These are phyloP conservation scores for Athalia cordata DNA, from an alignment of 2,888 invertebrate species.

Conservation along the genomic window DNA sequence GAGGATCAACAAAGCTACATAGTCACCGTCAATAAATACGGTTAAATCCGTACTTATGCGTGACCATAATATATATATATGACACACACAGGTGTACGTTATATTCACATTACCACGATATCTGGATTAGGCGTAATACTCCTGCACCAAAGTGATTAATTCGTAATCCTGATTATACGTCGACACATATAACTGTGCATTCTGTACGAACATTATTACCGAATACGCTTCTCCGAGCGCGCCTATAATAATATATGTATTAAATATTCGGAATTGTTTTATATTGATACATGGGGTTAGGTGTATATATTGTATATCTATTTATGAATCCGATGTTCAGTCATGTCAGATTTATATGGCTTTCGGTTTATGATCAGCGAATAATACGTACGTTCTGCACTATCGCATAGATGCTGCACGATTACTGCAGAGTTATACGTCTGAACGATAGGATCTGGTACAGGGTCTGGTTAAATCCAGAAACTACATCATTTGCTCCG, in stretches of 20 bases:
- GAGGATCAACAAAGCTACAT: constrained; percentile 13
- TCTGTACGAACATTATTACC: too few species aligned
- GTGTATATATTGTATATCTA: background rate
- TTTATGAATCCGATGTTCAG: too few species aligned
- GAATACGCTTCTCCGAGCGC: background rate
- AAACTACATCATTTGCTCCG: too few species aligned
- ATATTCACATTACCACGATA: constrained; percentile 18
- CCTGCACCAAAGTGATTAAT: constrained; percentile 13
- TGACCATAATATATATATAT: background rate
- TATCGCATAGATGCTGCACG: too few species aligned
- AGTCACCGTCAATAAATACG: constrained; percentile 19
- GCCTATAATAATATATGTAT: constrained; percentile 16
- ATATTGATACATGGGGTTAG: too few species aligned
- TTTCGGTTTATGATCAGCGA: too few species aligned
- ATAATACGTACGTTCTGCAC: too few species aligned
- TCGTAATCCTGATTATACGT: constrained; percentile 38
- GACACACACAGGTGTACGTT: background rate
- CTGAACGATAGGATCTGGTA: too few species aligned
- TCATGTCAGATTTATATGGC: too few species aligned
- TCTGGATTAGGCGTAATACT: constrained; percentile 20
- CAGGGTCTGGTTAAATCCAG: too few species aligned
- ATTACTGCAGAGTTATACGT: too few species aligned
- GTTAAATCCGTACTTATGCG: constrained; percentile 3
- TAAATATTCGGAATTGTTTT: constrained; percentile 30
- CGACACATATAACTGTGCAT: background rate